Base-by-base conservation (phyloP, 2,113 vertebrate genomes). In the Gadus chalcogrammus region DNA sequence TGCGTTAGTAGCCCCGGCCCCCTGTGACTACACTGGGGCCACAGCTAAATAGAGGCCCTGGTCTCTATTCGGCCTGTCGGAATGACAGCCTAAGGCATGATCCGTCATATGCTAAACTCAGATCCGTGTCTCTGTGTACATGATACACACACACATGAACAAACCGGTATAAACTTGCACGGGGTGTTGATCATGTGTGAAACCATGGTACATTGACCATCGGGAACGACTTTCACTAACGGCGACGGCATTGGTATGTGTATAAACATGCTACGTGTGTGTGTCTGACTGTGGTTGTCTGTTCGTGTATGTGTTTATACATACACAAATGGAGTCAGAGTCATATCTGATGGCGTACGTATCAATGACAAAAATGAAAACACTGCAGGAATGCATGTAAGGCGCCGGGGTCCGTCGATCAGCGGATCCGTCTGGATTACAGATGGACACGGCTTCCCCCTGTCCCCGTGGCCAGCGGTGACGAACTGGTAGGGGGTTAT, bases 11-110 rank as follows among this genome's bases (percentile, higher is more conserved):
- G 75, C 81, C 76, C 67, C 4, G 22, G 74, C 77, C 70, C 70
- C 79, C 74, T 72, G 68, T 76, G 82, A 85, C 87, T 77, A 74
- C 80, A 72, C 83, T 87, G 86, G 83, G 84, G 79, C 69, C 79
- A 13, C 42, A 13, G 17, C 83, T 82, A 82, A 89, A 87, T 48
- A 82, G 88, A 82, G 80, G 82, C 78, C 70, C 48, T 75, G 75
- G 42, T 48, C 69, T 82, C 60, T 35, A 72, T 64, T 15, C 48
- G 22, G 68, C 72, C 68, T 61, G 74, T 82, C 71, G 75, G 64
- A 70, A 71, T 70, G 59, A 65, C 77, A 69, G 42, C 42, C 4
- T 22, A 77, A 72, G 72, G 59, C 68, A 66, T 72, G 77, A 24
- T 9, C 64, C 4, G n/a, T 20, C 64, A 48, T 7, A 42, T 15